A percentile compares a stretch with the other conserved stretches of the same genome.
phyloP scores from a whole-genome alignment of 2,888 invertebrate genomes.

The Polyommatus icarus region DNA sequence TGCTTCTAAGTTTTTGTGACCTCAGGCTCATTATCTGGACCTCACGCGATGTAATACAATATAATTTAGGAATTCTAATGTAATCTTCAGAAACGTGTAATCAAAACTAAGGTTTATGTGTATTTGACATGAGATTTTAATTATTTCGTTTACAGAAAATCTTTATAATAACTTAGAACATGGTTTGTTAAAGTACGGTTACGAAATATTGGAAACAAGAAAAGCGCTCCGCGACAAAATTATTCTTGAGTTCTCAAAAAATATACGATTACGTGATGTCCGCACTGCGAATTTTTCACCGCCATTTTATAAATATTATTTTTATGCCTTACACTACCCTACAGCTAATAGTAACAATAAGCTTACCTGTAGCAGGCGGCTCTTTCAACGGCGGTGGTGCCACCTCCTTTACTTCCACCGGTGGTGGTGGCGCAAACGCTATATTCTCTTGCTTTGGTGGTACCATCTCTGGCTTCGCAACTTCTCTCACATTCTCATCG shows the following conservation, averaged over 20 bases:
- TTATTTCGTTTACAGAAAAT: conserved; percentile 37
- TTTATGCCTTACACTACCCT: no score
- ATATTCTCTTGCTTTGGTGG: conserved; percentile 38
- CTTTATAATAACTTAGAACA: no score
- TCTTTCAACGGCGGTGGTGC: conserved; percentile 62
- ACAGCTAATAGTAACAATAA: conserved; percentile 16
- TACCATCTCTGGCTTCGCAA: not conserved
- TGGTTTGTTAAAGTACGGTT: no score
- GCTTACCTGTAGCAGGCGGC: conserved; percentile 61
- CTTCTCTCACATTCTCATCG: conserved; percentile 43
- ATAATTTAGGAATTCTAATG: not conserved
- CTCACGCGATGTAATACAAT: conserved; percentile 23
- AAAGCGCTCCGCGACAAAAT: no score
- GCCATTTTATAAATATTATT: no score
- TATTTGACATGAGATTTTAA: not conserved
- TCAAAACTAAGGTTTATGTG: not conserved
- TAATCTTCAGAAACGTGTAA: not conserved
- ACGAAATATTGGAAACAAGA: no score
- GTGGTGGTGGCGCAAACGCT: conserved; percentile 47
- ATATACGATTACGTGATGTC: no score
- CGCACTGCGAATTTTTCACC: no score
- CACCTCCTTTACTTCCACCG: conserved; percentile 51
- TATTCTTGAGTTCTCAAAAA: no score
- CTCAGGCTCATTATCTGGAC: not conserved
- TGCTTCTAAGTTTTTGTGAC: conserved; percentile 20